Percentiles rank a stretch among this genome's conserved stretches.
phyloP scores from a whole-genome alignment of 1,140 invertebrate species.

The Macrobrachium rosenbergii region DNA sequence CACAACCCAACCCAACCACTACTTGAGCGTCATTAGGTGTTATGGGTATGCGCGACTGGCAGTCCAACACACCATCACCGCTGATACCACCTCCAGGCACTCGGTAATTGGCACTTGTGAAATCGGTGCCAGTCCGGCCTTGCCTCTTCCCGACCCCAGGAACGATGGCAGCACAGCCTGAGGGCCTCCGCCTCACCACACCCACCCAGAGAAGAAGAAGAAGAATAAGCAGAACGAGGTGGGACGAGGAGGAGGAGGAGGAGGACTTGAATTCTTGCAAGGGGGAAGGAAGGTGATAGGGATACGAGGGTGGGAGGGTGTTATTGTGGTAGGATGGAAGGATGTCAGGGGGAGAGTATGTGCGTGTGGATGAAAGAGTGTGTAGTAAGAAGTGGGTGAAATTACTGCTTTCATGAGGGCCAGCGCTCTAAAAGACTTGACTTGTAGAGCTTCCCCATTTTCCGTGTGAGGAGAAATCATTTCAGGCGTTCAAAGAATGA shows the following conservation, averaged over 20 bases:
- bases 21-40: no score
- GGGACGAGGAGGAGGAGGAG: not conserved
- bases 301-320: not conserved
- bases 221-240: no score
- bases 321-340: not conserved
- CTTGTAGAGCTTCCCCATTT: no score
- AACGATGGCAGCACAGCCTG: not conserved
- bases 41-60: not conserved
- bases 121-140: conserved; percentile 48
- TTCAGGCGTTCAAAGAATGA: no score
- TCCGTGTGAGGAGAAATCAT: no score
- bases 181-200: not conserved
- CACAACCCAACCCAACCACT: no score
- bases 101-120: conserved; percentile 47
- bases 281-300: conserved; percentile 2
- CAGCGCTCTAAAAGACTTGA: no score
- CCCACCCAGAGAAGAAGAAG: no score
- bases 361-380: no score
- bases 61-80: not conserved
- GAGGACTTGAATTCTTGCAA: not conserved
- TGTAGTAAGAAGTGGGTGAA: no score
- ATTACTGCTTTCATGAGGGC: no score
- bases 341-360: not conserved
- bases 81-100: conserved; percentile 21
- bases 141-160: conserved; percentile 13